Percentiles rank a stretch among this genome's conserved stretches.
phyloP scores from a whole-genome alignment of 2,113 vertebrate genomes.

The Planiliza haematocheilus region DNA sequence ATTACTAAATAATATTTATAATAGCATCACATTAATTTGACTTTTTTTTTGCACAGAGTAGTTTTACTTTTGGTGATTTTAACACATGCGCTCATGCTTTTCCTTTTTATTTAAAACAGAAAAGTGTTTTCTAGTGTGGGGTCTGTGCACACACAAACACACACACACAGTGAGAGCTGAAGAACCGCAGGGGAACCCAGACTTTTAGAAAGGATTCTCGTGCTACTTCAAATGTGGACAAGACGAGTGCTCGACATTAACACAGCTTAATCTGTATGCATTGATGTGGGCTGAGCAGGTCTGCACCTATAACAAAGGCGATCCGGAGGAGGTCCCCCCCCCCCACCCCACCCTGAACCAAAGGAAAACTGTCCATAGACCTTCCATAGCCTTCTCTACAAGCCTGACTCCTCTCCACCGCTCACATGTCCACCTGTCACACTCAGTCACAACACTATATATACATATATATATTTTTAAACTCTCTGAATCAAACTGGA shows the following conservation, averaged over 20 bases:
- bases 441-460: slow-evolving; percentile 22
- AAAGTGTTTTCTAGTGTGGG: neutral
- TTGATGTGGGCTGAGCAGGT: slow-evolving; percentile 60
- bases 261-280: slow-evolving; percentile 69
- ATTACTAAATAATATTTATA: too few species aligned
- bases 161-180: slow-evolving; percentile 26
- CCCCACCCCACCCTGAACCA: slow-evolving; percentile 57
- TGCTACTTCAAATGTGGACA: slow-evolving; percentile 55
- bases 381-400: slow-evolving; percentile 76
- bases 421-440: slow-evolving; percentile 52
- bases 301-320: slow-evolving; percentile 60
- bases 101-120: neutral
- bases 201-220: slow-evolving; percentile 50
- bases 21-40: too few species aligned
- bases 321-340: slow-evolving; percentile 48
- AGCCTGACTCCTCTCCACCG: slow-evolving; percentile 62
- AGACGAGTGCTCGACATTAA: slow-evolving; percentile 56
- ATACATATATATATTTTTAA: slow-evolving; percentile 5
- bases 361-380: slow-evolving; percentile 81
- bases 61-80: too few species aligned
- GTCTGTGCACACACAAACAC: neutral
- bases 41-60: too few species aligned
- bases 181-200: slow-evolving; percentile 47
- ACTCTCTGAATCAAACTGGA: slow-evolving; percentile 12
- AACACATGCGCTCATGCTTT: too few species aligned